Base-by-base conservation (phyloP, 2,888 invertebrate species). In the Drosophila anceps region DNA sequence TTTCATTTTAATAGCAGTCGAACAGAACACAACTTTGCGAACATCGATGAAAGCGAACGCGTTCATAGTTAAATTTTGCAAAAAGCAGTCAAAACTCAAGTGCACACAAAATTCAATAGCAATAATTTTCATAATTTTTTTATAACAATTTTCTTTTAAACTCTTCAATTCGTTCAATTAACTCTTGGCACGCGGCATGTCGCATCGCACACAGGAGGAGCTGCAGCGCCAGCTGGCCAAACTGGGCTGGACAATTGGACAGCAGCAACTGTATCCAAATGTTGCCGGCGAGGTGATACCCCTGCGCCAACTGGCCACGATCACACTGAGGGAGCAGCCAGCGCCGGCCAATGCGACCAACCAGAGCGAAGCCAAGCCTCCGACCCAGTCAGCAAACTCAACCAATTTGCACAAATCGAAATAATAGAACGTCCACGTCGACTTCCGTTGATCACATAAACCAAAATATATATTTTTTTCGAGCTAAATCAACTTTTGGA, bases 241-340 rank as follows among this genome's bases (percentile, higher is more conserved):
- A 1, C 55, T 76, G 5, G 80, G 80, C 69, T 79, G 76, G 75
- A 79, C 76, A 24, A 50, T 79, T 53, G 60, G 44, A 2, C 37
- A 50, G 43, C 37, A 29, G 27, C 37, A 33, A n/a, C 37, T 37
- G 10, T 41, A 37, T 24, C 35, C 13, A 1, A 33, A 69, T 9
- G 6, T 12, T 4, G 8, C 8, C 29, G 57, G 68, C 13, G 75
- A 74, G 33, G 31, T 60, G 8, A 79, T 79, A 13, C 75, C 69
- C 0, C 39, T 79, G 5, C 63, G 63, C 4, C 60, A 59, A 18
- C 39, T 76, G 48, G 63, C 80, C 18, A 44, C 69, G 33, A 9
- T 57, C 29, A 60, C 51, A 4, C 13, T 54, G 5, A 29, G 27
- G 39, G 53, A 50, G 8, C 55, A 69, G 27, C 20, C n/a, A n/a